Percentiles rank a stretch among this genome's conserved stretches.
Conservation (phyloP, 2,113 vertebrate species). For the Tetrax tetrax region DNA sequence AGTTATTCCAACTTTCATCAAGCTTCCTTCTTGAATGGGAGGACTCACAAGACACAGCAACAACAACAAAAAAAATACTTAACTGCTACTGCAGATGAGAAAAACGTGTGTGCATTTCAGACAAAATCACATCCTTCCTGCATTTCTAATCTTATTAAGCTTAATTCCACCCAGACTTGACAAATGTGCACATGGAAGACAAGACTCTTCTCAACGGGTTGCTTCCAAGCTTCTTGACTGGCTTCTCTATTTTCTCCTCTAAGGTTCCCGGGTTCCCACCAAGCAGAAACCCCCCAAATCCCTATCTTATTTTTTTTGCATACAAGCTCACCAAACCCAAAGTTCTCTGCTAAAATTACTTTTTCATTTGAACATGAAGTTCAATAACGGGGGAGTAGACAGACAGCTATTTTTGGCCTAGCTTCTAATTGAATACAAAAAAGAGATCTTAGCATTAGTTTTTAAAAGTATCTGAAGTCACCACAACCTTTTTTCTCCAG, state of each 20-base stretch:
- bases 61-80: background rate
- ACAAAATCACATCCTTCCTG: slow-evolving; percentile 20
- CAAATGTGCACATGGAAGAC: background rate
- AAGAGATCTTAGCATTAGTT: background rate
- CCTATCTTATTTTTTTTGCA: background rate
- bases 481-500: background rate
- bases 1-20: background rate
- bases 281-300: background rate
- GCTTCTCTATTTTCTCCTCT: background rate
- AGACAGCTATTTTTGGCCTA: background rate
- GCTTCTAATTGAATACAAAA: background rate
- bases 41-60: background rate
- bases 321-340: background rate
- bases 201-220: background rate
- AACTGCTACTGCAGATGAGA: background rate
- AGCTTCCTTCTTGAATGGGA: background rate
- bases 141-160: background rate
- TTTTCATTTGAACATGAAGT: background rate
- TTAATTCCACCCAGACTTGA: background rate
- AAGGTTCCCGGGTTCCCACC: background rate
- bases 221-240: background rate
- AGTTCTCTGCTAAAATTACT: background rate
- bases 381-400: background rate
- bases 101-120: background rate
- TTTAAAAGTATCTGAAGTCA: background rate